Conservation (phyloP, 2,113 vertebrate species). For the Chascanopsetta lugubris region DNA sequence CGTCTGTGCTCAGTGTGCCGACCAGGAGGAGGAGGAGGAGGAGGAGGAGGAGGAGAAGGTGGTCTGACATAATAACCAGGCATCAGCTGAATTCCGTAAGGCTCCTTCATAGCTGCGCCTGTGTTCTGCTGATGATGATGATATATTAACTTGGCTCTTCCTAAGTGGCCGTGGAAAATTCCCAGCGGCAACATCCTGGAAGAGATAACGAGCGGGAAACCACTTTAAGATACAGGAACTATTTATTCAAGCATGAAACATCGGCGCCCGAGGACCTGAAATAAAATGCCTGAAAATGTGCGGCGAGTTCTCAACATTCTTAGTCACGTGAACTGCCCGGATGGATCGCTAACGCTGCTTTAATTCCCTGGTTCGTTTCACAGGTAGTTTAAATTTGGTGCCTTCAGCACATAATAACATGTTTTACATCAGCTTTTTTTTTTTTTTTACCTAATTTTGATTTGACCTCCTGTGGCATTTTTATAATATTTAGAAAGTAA, state of each 20-base stretch:
- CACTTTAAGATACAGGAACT: slow-evolving; percentile 30
- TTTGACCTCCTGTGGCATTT: too few species aligned
- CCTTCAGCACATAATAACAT: too few species aligned
- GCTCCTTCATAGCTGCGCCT: slow-evolving; percentile 18
- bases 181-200: slow-evolving; percentile 25
- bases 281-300: slow-evolving; percentile 9
- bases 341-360: background rate
- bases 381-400: background rate
- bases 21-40: background rate
- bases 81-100: slow-evolving; percentile 2
- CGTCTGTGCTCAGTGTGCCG: background rate
- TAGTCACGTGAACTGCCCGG: background rate
- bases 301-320: background rate
- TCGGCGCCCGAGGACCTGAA: background rate
- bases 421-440: too few species aligned
- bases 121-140: slow-evolving; percentile 5
- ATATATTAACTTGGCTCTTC: slow-evolving; percentile 26
- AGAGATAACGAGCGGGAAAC: slow-evolving; percentile 41
- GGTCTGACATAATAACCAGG: background rate
- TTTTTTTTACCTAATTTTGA: too few species aligned
- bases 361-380: too few species aligned
- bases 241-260: slow-evolving; percentile 29
- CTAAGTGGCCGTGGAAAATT: slow-evolving; percentile 34
- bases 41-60: background rate
- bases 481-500: too few species aligned